A percentile compares a stretch with the other conserved stretches of the same genome.
These are phyloP conservation scores for Tringa solitaria DNA, from an alignment of 2,113 vertebrate species.

Conservation along the genomic window DNA sequence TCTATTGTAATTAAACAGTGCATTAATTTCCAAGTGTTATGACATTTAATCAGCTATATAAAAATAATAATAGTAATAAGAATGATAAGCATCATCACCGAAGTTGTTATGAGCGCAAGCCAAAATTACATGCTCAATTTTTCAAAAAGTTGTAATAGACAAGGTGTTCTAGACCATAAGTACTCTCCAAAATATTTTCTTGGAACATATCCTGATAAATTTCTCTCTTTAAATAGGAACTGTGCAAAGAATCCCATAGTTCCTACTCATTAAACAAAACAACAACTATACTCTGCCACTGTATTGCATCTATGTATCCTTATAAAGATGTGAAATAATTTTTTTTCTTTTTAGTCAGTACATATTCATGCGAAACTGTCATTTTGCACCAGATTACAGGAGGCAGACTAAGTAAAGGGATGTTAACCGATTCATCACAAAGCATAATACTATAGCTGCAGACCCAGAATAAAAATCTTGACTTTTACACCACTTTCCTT, in stretches of 20 bases:
- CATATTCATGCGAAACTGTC: neutral
- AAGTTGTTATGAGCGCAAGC: neutral
- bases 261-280: neutral
- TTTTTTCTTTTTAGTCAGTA: neutral
- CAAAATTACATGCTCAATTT: neutral
- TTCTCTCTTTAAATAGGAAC: neutral
- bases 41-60: conserved; percentile 48
- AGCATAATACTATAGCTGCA: neutral
- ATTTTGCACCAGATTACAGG: neutral
- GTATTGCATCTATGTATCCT: neutral
- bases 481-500: neutral
- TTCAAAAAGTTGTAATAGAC: neutral
- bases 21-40: conserved; percentile 54
- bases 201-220: neutral
- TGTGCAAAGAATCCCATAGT: neutral
- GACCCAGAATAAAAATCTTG: neutral
- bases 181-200: neutral
- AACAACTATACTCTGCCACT: neutral
- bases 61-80: conserved; percentile 40
- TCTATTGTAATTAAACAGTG: conserved; percentile 53
- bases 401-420: neutral
- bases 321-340: neutral
- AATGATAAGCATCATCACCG: conserved; percentile 18
- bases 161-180: neutral
- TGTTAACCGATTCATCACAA: neutral